phyloP scores from a whole-genome alignment of 2,113 vertebrate genomes.

The Otolemur garnettii region DNA sequence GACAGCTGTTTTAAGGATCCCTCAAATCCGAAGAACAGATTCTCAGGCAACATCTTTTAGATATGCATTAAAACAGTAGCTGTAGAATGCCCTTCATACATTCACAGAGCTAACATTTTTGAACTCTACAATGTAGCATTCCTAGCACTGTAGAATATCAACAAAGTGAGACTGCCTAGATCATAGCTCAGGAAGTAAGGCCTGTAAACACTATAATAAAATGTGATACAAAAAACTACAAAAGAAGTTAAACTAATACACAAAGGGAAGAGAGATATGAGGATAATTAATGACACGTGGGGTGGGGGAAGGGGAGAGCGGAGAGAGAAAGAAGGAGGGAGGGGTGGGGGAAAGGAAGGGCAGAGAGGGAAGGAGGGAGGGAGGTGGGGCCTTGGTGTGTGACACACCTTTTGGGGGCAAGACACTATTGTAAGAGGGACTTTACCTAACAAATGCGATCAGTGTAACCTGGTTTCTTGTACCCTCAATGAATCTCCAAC shows the following conservation, averaged over 20 bases:
- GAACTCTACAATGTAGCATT: background rate
- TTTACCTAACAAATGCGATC: too few species aligned
- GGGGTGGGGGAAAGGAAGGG: too few species aligned
- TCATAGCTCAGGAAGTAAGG: background rate
- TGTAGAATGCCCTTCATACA: background rate
- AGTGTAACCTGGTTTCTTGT: too few species aligned
- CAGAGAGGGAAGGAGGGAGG: too few species aligned
- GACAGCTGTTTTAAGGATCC: background rate
- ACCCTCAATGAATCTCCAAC: too few species aligned
- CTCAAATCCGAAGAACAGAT: background rate
- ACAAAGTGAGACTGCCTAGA: background rate
- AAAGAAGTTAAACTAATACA: background rate
- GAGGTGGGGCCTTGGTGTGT: too few species aligned
- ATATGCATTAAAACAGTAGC: background rate
- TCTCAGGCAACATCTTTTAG: background rate
- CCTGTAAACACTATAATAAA: background rate
- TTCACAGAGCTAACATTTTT: background rate
- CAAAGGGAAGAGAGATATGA: background rate
- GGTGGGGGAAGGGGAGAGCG: too few species aligned
- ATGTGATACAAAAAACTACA: too few species aligned
- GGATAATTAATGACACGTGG: too few species aligned
- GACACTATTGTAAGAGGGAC: too few species aligned
- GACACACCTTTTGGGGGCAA: too few species aligned
- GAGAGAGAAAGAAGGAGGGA: too few species aligned
- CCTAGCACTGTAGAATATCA: background rate